Evolutionary conservation across 2,797 vertebrate species (phyloP), one percentile per base, ranked within the genome.

Genomic region (Yasuhikotakia modesta): DNA sequence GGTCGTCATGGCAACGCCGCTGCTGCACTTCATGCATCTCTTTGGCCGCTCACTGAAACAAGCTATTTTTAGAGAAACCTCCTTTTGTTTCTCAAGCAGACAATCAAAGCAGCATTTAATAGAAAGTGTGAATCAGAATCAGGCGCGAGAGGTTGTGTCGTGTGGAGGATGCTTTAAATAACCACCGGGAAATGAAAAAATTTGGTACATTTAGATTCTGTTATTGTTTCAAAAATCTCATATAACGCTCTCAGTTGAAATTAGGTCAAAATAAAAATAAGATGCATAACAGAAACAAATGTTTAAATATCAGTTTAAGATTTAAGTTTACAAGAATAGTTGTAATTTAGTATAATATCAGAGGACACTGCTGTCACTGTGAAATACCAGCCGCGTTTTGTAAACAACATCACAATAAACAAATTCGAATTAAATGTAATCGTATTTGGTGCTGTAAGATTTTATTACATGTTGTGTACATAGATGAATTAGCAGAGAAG

Each of bases 1-100:
- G 61, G 85, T 90, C 86, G 87, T 82, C 86, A 79, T 86, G 83
- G 87, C 79, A 89, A 91, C 90, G 60, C 27, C 22, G 73, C 82
- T 85, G 85, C 86, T 87, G 89, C 81, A 76, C 81, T 85, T 81
- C 45, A 61, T 45, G 60, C 69, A 50, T 79, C 70, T 81, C 81
- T 73, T 70, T 32, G 64, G 61, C 81, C 84, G 65, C 74, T 82
- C 78, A 81, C 71, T 74, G 65, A 81, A 80, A 81, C 27, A 10
- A 39, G 78, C 83, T 87, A 87, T 89, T 87, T 89, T 87, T 87
- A 87, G 81, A 70, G 19, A 67, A 68, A 45, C 22, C 81, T 79
- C 76, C 81, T 82, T 84, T 86, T 85, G 85, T 87, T 85, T 83
- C 81, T 83, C 50, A 64, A 70, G 70, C 73, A 81, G 84, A 82